A percentile compares a stretch with the other conserved stretches of the same genome.
These are phyloP conservation scores for Autographa gamma DNA, from an alignment of 2,888 invertebrate species.

Conservation along the genomic window DNA sequence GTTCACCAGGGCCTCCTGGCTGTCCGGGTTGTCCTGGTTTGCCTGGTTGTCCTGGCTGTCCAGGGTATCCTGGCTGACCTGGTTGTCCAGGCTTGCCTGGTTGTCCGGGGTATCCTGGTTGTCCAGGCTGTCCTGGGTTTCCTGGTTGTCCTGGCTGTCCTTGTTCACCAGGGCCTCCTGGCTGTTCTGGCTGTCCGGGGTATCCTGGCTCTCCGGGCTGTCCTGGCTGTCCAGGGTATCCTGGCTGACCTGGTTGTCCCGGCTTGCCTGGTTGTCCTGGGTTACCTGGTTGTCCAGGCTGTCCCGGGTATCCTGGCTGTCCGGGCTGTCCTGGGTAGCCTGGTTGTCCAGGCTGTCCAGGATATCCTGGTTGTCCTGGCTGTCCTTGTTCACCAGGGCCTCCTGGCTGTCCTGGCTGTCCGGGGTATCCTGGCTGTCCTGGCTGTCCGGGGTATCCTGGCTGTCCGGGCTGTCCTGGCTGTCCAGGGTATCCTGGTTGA, in stretches of 20 bases:
- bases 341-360: slow-evolving; percentile 53
- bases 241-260: slow-evolving; percentile 51
- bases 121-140: slow-evolving; percentile 59
- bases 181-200: slow-evolving; percentile 60
- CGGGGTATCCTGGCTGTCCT: slow-evolving; percentile 60
- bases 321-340: slow-evolving; percentile 53
- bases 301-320: slow-evolving; percentile 43
- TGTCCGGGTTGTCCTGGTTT: slow-evolving; percentile 8
- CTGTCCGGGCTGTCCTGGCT: slow-evolving; percentile 46
- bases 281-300: slow-evolving; percentile 62
- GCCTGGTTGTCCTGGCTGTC: slow-evolving; percentile 55
- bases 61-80: slow-evolving; percentile 21
- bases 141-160: slow-evolving; percentile 82
- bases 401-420: slow-evolving; percentile 79
- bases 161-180: slow-evolving; percentile 51
- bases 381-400: slow-evolving; percentile 61
- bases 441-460: slow-evolving; percentile 53
- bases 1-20: slow-evolving; percentile 14
- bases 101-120: slow-evolving; percentile 60
- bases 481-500: neutral
- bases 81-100: slow-evolving; percentile 61
- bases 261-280: slow-evolving; percentile 49
- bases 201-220: slow-evolving; percentile 56
- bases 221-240: slow-evolving; percentile 65
- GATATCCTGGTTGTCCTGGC: slow-evolving; percentile 53